Percentiles rank a stretch among this genome's conserved stretches.
These are phyloP conservation scores for Copidosoma aretas DNA, from an alignment of 2,888 invertebrate species.

Conservation along the genomic window DNA sequence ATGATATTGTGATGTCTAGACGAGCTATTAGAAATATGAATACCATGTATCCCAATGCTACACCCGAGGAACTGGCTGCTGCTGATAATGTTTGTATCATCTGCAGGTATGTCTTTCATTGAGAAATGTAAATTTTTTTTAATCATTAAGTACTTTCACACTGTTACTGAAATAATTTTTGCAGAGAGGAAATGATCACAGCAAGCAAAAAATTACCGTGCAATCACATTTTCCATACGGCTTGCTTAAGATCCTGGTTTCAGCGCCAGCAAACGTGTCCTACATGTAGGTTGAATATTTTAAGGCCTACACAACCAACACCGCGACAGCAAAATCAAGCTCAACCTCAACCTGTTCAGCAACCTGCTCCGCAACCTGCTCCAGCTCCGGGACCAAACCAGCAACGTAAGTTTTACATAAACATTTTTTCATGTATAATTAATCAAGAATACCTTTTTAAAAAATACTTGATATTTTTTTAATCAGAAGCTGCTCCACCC, in stretches of 20 bases:
- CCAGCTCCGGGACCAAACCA: slow-evolving; percentile 36
- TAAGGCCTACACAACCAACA: slow-evolving; percentile 60
- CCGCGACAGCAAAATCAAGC: slow-evolving; percentile 58
- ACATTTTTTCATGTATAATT: not conserved
- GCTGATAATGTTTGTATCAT: slow-evolving; percentile 99
- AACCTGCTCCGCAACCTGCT: slow-evolving; percentile 45
- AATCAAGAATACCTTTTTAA: not conserved
- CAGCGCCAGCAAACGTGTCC: slow-evolving; percentile 99
- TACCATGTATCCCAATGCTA: slow-evolving; percentile 95
- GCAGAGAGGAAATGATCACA: slow-evolving; percentile 72
- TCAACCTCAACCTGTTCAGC: slow-evolving; percentile 52
- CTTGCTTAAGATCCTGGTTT: slow-evolving; percentile 98
- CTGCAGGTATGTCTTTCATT: slow-evolving; percentile 72
- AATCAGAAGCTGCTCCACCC: slow-evolving; percentile 28
- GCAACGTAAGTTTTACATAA: slow-evolving; percentile 21
- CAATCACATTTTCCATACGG: slow-evolving; percentile 98
- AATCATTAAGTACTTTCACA: not conserved
- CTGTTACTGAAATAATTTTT: slow-evolving; percentile 3
- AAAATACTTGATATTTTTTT: not conserved
- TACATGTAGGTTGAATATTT: slow-evolving; percentile 92
- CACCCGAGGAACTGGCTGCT: slow-evolving; percentile 85
- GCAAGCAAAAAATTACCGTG: slow-evolving; percentile 96
- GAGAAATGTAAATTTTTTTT: slow-evolving; percentile 6
- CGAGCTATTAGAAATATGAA: slow-evolving; percentile 98
- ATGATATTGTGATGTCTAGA: slow-evolving; percentile 95